These are phyloP conservation scores for Drosophila borealis DNA, from an alignment of 2,888 invertebrate species.

Conservation along the genomic window DNA sequence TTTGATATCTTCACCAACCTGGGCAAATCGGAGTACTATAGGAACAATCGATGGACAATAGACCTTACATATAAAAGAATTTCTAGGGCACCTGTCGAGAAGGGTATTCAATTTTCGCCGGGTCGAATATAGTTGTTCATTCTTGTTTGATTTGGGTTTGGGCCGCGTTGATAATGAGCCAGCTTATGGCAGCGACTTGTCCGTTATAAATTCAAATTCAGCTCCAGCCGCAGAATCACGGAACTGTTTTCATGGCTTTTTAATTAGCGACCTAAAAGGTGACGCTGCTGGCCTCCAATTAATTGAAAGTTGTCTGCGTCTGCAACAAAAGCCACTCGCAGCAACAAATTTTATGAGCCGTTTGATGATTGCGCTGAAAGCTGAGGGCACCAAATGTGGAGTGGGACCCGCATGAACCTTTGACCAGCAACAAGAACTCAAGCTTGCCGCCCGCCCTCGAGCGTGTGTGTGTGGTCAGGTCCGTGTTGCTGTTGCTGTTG, in stretches of 20 bases:
- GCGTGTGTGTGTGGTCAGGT: conserved; percentile 46
- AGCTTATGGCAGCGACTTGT: conserved; percentile 3
- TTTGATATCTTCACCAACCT: no score
- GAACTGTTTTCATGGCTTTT: conserved; percentile 61
- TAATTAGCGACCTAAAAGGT: conserved; percentile 57
- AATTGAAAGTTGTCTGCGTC: conserved; percentile 53
- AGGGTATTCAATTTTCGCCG: no score
- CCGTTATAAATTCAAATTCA: conserved; percentile 12
- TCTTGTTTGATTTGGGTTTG: conserved; percentile 5
- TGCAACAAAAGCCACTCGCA: conserved; percentile 9
- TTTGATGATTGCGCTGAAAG: conserved; percentile 57
- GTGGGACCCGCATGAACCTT: conserved; percentile 53
- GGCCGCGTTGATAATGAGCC: conserved; percentile 13
- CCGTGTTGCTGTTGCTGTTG: conserved; percentile 2
- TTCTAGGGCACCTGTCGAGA: no score
- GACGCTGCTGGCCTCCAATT: conserved; percentile 40
- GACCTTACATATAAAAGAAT: no score
- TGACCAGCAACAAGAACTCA: conserved; percentile 15
- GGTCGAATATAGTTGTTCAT: no score
- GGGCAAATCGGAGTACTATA: no score
- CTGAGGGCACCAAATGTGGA: conserved; percentile 7
- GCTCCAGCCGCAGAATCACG: background rate
- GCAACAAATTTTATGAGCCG: conserved; percentile 46
- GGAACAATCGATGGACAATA: no score
- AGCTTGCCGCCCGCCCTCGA: background rate